Evolutionary conservation across 2,888 invertebrate genomes (phyloP).

Genomic region (Erebia aethiops): DNA sequence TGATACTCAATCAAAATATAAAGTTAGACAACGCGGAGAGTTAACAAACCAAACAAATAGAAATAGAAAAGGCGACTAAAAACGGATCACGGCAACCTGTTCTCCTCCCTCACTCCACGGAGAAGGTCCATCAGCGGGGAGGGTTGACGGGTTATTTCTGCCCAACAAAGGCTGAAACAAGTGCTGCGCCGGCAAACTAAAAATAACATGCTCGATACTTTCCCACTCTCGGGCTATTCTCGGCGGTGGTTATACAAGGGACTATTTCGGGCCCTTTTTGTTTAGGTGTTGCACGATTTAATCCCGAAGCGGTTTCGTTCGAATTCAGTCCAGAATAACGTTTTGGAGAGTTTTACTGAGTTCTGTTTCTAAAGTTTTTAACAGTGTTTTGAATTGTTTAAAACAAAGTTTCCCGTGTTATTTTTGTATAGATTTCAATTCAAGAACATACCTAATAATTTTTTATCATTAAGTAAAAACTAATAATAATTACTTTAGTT

Average conservation of each 20-base stretch:
- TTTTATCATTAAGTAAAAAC: background rate
- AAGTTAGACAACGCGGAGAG: slow-evolving; percentile 10
- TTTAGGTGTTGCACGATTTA: slow-evolving; percentile 49
- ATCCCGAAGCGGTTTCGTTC: slow-evolving; percentile 32
- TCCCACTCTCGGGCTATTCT: slow-evolving; percentile 64
- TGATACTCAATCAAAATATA: background rate
- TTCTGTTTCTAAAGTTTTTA: slow-evolving; percentile 11
- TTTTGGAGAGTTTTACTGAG: slow-evolving; percentile 12
- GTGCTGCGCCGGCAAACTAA: slow-evolving; percentile 51
- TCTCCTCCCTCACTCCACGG: slow-evolving; percentile 21
- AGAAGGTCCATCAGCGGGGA: slow-evolving; percentile 40
- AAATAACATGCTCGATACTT: slow-evolving; percentile 68
- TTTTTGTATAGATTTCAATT: background rate
- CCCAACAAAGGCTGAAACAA: slow-evolving; percentile 69
- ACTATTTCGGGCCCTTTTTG: slow-evolving; percentile 62
- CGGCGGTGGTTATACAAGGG: slow-evolving; percentile 62
- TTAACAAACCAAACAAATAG: slow-evolving; percentile 14
- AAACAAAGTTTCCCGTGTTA: background rate
- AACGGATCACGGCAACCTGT: slow-evolving; percentile 37
- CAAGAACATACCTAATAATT: background rate
- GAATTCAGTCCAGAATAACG: slow-evolving; percentile 26
- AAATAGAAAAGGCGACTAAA: slow-evolving; percentile 33
- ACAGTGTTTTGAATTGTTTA: background rate
- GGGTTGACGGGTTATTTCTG: slow-evolving; percentile 62
- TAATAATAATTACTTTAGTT: too few species aligned